Evolutionary conservation across 2,888 invertebrate species (phyloP), one percentile per base, ranked within the genome.

Genomic region (Spodoptera picta): DNA sequence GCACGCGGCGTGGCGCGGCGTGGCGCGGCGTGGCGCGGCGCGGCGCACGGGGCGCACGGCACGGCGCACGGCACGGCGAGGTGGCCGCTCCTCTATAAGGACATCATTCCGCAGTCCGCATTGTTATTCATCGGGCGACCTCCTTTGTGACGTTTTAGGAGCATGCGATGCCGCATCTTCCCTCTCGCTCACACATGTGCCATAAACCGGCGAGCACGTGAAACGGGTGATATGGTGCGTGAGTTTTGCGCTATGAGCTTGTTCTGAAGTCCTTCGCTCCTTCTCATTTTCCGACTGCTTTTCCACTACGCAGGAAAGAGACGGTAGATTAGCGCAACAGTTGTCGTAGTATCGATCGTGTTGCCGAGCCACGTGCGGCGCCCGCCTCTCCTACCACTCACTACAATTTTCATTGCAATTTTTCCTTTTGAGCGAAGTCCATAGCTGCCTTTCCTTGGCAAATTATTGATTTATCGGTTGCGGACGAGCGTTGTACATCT

Each of bases 61-160:
- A 19, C 19, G 36, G 7, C 78, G 71, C 78, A 56, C 1, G 24
- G 61, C 44, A 49, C 52, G 53, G 59, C 63, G 63, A 51, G 72
- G 69, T 66, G 80, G 61, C 80, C 73, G 78, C 77, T 83, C 82
- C 86, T 87, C 88, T 83, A 82, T 90, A 88, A 91, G 92, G 92
- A 92, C 92, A 91, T 90, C 88, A 89, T 90, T 92, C 92, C 93
- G 94, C 93, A 93, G 91, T 93, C 92, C 92, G 94, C 94, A 94
- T 93, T 93, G 93, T 93, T 93, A 92, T 93, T 94, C 93, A 92
- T 92, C 90, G 84, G 83, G 84, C 92, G 93, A 92, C 93, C 93
- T 92, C 92, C 88, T 92, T 92, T 89, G 88, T 91, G 91, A 91
- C 92, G 92, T 90, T 90, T 90, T 87, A 88, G 88, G 89, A 89